Evolutionary conservation across 2,888 invertebrate genomes (phyloP).

Genomic region (Chaitophorus viminalis): DNA sequence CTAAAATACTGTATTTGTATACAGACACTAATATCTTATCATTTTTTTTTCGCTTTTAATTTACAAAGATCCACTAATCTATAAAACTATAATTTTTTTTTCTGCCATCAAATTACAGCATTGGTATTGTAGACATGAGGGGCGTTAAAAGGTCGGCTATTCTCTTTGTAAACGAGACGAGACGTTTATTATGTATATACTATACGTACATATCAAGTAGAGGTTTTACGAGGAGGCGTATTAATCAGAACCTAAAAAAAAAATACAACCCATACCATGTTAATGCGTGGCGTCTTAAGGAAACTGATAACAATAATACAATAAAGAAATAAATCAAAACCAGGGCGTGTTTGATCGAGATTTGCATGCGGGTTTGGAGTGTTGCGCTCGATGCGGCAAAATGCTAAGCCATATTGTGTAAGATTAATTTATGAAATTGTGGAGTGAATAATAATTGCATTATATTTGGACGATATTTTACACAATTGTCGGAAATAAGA

Average conservation of each 20-base stretch:
- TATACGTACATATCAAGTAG: background rate
- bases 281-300: background rate
- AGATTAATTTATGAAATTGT: background rate
- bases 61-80: constrained; percentile 30
- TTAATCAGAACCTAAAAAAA: constrained; percentile 2
- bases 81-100: constrained; percentile 3
- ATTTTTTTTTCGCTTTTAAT: background rate
- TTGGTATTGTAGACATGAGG: constrained; percentile 38
- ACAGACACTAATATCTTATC: background rate
- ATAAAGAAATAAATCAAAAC: constrained; percentile 14
- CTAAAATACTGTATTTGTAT: background rate
- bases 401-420: background rate
- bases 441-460: too few species aligned
- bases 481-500: too few species aligned
- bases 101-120: constrained; percentile 37
- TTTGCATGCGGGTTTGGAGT: constrained; percentile 25
- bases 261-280: constrained; percentile 3
- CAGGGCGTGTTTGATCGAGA: background rate
- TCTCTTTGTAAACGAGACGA: constrained; percentile 27
- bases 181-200: background rate
- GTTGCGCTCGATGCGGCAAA: background rate
- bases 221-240: constrained; percentile 49
- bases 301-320: constrained; percentile 44
- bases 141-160: constrained; percentile 55
- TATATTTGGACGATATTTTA: too few species aligned